Evolutionary conservation across 2,113 vertebrate species (phyloP).

Genomic region (Sula dactylatra): DNA sequence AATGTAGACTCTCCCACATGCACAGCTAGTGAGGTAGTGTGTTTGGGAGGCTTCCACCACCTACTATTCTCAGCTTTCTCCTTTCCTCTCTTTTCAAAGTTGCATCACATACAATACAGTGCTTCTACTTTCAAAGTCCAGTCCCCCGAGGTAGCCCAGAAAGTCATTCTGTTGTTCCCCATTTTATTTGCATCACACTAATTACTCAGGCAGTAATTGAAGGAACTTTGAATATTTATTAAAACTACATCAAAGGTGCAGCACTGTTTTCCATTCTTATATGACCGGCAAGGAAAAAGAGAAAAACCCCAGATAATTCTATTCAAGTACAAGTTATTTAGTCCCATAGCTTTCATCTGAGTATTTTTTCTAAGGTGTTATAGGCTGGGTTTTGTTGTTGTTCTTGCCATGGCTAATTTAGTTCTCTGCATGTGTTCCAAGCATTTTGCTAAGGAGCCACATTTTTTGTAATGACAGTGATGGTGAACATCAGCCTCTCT

Average conservation of each 20-base stretch:
- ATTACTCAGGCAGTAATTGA: constrained; percentile 42
- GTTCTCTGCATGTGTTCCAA: background rate
- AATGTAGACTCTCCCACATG: background rate
- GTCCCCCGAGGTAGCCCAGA: constrained; percentile 2
- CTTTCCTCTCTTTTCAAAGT: constrained; percentile 7
- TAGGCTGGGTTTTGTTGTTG: background rate
- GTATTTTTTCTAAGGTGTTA: background rate
- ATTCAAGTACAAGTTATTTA: background rate
- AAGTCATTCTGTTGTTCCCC: constrained; percentile 33
- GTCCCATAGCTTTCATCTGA: background rate
- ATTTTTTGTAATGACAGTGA: background rate
- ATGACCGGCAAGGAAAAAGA: background rate
- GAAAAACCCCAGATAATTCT: background rate
- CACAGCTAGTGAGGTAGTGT: background rate
- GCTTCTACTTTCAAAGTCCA: background rate
- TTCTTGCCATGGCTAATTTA: constrained; percentile 21
- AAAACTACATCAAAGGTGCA: constrained; percentile 39
- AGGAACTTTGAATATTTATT: constrained; percentile 38
- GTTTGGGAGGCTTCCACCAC: background rate
- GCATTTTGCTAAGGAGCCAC: background rate
- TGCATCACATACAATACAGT: background rate
- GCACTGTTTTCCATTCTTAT: background rate
- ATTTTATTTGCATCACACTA: constrained; percentile 23
- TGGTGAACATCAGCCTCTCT: background rate
- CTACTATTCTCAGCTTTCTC: background rate